Base-by-base conservation (phyloP, 2,888 invertebrate species). In the Caenorhabditis drosophilae region DNA sequence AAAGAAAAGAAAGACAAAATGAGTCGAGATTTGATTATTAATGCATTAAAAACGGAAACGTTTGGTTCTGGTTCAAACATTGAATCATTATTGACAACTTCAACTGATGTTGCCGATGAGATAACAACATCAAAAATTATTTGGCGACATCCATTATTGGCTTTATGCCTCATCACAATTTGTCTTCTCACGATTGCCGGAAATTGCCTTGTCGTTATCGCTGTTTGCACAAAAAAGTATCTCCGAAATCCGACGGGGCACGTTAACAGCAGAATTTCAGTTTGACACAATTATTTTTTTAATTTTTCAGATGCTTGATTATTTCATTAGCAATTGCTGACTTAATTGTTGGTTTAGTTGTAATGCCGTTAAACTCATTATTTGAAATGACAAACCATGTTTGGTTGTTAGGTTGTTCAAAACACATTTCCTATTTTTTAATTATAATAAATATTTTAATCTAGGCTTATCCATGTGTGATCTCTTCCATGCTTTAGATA, bases 321-420 rank as follows among this genome's bases (percentile, higher is more conserved):
- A 94, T 95, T 11, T 96, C 96, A 15, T 86, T 97, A 67, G 97
- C 97, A 0, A 92, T 94, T 23, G 96, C 97, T 0, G 97, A 97
- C 84, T 92, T 95, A 78, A 87, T 97, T 42, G 95, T 97, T 4
- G 97, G 97, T 0, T 87, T 94, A 47, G 92, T 96, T 3, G 97
- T 98, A 48, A 97, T 97, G 97, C 97, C 97, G 0, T 93, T 97
- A 57, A 83, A 82, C 55, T 78, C 78, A 2, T 52, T 83, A 15
- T 83, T 79, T 36, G 82, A 83, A 58, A 81, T 83, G 77, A 78
- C 78, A 23, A 64, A 75, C 27, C 81, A 80, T 58, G 68, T 64
- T 4, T 83, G 83, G 83, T 40, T 79, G 15, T 58, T 82, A 25
- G 81, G 79, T 77, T 59, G 23, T 52, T 44, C 9, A 25, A 18